Evolutionary conservation across 2,888 invertebrate genomes (phyloP).

Genomic region (Liopterus haemorrhoidalis): DNA sequence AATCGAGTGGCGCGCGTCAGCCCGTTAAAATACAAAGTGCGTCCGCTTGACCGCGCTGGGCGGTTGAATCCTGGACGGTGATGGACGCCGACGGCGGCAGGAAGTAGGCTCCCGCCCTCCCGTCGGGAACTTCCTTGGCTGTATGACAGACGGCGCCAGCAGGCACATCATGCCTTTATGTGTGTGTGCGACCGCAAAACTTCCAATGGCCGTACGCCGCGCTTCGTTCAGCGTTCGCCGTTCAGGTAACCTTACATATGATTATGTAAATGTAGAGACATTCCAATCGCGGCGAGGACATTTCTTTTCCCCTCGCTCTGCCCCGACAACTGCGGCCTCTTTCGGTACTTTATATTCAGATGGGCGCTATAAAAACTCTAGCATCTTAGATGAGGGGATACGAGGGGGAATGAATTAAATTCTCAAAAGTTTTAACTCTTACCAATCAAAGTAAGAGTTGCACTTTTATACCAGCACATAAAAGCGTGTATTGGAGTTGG

Average conservation of each 20-base stretch:
- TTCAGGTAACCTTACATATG: constrained; percentile 38
- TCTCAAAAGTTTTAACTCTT: constrained; percentile 38
- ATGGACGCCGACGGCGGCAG: too few relatives aligned
- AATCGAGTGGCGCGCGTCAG: background rate
- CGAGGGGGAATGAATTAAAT: constrained; percentile 36
- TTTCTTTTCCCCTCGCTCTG: constrained; percentile 10
- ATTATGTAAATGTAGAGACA: constrained; percentile 37
- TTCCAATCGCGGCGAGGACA: constrained; percentile 27
- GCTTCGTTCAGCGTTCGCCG: constrained; percentile 23
- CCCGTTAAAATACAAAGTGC: background rate
- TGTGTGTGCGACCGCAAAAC: constrained; percentile 33
- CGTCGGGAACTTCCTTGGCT: constrained; percentile 30
- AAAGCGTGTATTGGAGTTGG: too few relatives aligned
- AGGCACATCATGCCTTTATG: constrained; percentile 34
- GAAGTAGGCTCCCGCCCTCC: background rate
- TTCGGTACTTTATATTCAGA: constrained; percentile 41
- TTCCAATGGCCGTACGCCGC: constrained; percentile 29
- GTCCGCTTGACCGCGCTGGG: background rate
- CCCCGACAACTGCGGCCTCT: background rate
- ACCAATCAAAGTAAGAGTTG: constrained; percentile 41
- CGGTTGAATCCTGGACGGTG: background rate
- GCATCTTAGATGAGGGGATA: too few relatives aligned
- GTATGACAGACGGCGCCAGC: constrained; percentile 38
- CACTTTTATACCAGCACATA: constrained; percentile 41
- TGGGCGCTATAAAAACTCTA: constrained; percentile 37